Base-by-base conservation (phyloP, 2,888 invertebrate species). In the Mechanitis mazaeus region DNA sequence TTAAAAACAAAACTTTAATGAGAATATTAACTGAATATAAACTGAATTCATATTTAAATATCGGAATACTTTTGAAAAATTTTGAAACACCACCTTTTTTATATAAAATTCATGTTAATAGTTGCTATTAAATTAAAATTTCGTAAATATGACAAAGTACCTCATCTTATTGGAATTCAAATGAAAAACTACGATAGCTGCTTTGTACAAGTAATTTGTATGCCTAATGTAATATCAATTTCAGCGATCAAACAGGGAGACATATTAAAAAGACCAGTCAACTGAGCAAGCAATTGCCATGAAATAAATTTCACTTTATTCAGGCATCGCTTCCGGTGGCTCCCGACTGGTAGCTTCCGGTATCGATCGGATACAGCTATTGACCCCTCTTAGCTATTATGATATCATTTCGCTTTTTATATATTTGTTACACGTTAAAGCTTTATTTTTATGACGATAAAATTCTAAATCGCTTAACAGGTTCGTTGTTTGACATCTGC, bases 291-390 rank as follows among this genome's bases (percentile, higher is more conserved):
- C 64, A 65, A 63, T 60, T 54, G 64, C 68, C 64, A 56, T 68
- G 67, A 69, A 67, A 68, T 69, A 64, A 69, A 73, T 74, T 72
- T 73, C 69, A 75, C 71, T 71, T 68, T 64, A 64, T 68, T 64
- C 63, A 64, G 66, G 59, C 68, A 62, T 61, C 65, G 60, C 61
- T 64, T 69, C 69, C 68, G 61, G 66, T 64, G 61, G 59, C 75
- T 70, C 73, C 72, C 71, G 75, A 73, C 73, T 69, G 74, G 69
- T 56, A 60, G 73, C 72, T 83, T 84, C 84, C 83, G 80, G 77
- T 70, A 82, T 84, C 82, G 84, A 85, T 82, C 81, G 78, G 77
- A 80, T 77, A 79, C 78, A 73, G 79, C 77, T 81, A 81, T 83
- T 84, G 84, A 82, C 82, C 81, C 79, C 72, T 69, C 73, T 68